A percentile compares a stretch with the other conserved stretches of the same genome.
Conservation (phyloP, 2,888 invertebrate genomes). For the Drosophila falleni region DNA sequence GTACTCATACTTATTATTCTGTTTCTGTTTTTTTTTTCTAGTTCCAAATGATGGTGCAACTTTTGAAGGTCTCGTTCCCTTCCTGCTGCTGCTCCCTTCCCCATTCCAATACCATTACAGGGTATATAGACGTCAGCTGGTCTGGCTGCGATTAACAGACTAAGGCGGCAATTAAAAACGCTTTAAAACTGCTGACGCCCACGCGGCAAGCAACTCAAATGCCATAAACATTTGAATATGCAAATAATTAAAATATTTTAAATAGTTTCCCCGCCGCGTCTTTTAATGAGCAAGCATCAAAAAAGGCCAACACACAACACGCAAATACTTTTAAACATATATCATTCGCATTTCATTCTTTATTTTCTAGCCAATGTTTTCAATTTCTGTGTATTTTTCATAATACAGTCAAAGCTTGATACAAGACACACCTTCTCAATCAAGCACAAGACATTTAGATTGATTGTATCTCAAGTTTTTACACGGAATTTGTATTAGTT, state of each 20-base stretch:
- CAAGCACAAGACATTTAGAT: background rate
- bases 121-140: constrained; percentile 60
- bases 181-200: constrained; percentile 53
- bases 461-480: background rate
- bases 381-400: background rate
- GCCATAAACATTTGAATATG: constrained; percentile 58
- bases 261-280: constrained; percentile 68
- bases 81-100: background rate
- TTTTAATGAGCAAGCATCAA: constrained; percentile 61
- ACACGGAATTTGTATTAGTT: background rate
- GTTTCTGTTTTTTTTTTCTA: constrained; percentile 3
- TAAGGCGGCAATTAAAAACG: constrained; percentile 69
- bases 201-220: constrained; percentile 17
- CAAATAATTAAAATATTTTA: constrained; percentile 77
- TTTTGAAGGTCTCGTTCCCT: constrained; percentile 43
- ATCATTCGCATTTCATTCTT: constrained; percentile 24
- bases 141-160: constrained; percentile 57
- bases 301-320: constrained; percentile 32
- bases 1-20: constrained; percentile 37
- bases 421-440: background rate
- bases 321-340: constrained; percentile 18
- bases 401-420: constrained; percentile 2
- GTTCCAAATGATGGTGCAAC: constrained; percentile 55
- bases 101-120: background rate
- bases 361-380: constrained; percentile 10